Conservation (phyloP, 2,888 invertebrate genomes). For the Homarus gammarus region DNA sequence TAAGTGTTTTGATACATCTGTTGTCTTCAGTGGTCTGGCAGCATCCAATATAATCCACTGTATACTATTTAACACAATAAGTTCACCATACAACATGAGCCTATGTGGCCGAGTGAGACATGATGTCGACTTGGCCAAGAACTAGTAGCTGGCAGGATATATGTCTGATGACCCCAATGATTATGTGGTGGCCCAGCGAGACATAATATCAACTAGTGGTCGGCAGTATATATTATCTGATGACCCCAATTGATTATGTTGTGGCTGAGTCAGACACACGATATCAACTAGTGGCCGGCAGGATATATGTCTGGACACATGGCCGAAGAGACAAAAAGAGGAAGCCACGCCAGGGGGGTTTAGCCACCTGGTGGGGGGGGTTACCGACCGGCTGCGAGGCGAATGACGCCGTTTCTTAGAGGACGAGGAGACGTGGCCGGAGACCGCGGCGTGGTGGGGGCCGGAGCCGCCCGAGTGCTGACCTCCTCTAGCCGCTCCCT, state of each 20-base stretch:
- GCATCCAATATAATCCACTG: background rate
- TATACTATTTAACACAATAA: slow-evolving; percentile 15
- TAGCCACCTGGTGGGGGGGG: slow-evolving; percentile 62
- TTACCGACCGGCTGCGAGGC: slow-evolving; percentile 72
- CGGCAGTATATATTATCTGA: no score
- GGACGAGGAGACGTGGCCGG: slow-evolving; percentile 43
- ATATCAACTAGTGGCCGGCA: no score
- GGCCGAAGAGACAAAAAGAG: slow-evolving; percentile 67
- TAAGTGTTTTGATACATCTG: no score
- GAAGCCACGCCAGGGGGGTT: slow-evolving; percentile 67
- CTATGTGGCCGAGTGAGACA: slow-evolving; percentile 22
- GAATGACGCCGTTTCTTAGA: slow-evolving; percentile 61
- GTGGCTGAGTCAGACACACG: slow-evolving; percentile 33
- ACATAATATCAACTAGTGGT: no score
- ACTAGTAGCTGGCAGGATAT: slow-evolving; percentile 14
- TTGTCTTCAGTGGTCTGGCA: background rate
- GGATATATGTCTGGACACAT: slow-evolving; percentile 42
- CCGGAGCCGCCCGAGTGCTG: slow-evolving; percentile 54
- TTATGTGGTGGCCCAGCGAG: no score
- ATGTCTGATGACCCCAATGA: no score
- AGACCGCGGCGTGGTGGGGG: slow-evolving; percentile 22
- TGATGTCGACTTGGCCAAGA: slow-evolving; percentile 26
- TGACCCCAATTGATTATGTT: no score
- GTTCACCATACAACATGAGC: slow-evolving; percentile 21
- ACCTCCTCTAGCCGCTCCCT: slow-evolving; percentile 19